Base-by-base conservation (phyloP, 1,140 invertebrate species). In the Neomicropteryx cornuta region DNA sequence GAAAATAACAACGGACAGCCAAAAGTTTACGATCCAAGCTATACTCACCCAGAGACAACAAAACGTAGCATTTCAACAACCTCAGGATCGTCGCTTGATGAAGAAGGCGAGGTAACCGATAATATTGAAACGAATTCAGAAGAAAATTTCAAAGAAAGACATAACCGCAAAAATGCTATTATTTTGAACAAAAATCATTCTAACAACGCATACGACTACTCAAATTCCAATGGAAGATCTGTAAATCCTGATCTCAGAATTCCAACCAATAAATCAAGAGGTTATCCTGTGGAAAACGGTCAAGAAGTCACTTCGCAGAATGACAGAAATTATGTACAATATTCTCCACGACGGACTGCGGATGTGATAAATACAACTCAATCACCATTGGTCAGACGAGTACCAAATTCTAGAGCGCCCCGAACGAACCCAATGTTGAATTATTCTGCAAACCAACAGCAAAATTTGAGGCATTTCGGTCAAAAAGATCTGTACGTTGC, bases 41-140 rank as follows among this genome's bases (percentile, higher is more conserved):
- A n/a, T n/a, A n/a, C n/a, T n/a, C 34, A 3, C 32, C 20, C n/a
- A 16, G 35, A 2, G 42, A 46, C 8, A 42, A 46, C 18, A 41
- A 45, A 47, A 31, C 18, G 46, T n/a, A 47, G 39, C 18, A 38
- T 47, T 13, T 47, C 48, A 10, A 45, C 43, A 1, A 41, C 62
- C 45, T 69, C 60, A 49, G 76, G 73, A 54, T 74, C 72, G 36
- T 69, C 66, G 33, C 61, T 69, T 20, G 66, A 68, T 59, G 65
- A 68, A 58, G 66, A 68, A 59, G 62, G 60, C 39, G 56, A 67
- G 58, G 67, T 62, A 50, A 69, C 66, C 31, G 66, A 69, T 54
- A 69, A 69, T 49, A 58, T 62, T 36, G 66, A 69, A 49, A 67
- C 66, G 18, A 68, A 68, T 45, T 68, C 66, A 13, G 66, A 68